phyloP scores from a whole-genome alignment of 2,113 vertebrate genomes.

The Nipponia nippon region DNA sequence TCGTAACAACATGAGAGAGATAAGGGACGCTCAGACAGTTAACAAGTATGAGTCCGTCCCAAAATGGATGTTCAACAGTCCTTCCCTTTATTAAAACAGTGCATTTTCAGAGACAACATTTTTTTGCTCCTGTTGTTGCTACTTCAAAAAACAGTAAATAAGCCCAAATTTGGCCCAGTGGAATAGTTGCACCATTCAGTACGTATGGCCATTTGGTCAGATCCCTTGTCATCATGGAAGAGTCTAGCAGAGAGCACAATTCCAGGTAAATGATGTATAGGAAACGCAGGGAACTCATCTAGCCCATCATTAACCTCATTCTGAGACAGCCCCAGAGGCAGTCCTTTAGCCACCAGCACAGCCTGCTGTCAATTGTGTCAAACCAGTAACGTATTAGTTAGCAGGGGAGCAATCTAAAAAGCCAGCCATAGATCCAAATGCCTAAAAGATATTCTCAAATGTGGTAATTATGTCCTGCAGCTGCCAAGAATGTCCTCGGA shows the following conservation, averaged over 20 bases:
- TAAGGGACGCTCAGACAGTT: background rate
- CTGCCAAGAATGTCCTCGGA: conserved; percentile 71
- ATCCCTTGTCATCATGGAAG: conserved; percentile 26
- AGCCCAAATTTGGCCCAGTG: conserved; percentile 40
- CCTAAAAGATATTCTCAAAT: conserved; percentile 76
- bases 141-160: conserved; percentile 55
- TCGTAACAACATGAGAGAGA: background rate
- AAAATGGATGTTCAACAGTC: background rate
- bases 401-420: conserved; percentile 74
- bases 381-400: conserved; percentile 71
- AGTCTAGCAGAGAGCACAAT: conserved; percentile 29
- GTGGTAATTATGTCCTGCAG: conserved; percentile 77
- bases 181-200: conserved; percentile 66
- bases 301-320: conserved; percentile 76
- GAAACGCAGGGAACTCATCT: conserved; percentile 56
- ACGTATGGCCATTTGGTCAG: conserved; percentile 20
- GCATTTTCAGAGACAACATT: background rate
- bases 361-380: conserved; percentile 76
- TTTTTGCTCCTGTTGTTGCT: background rate
- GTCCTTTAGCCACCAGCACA: conserved; percentile 70
- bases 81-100: conserved; percentile 18
- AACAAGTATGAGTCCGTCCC: background rate
- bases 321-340: conserved; percentile 74
- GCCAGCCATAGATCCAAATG: conserved; percentile 73
- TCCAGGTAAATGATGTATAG: conserved; percentile 70